Percentiles rank a stretch among this genome's conserved stretches.
phyloP scores from a whole-genome alignment of 2,797 vertebrate genomes.

The Pangasius djambal region DNA sequence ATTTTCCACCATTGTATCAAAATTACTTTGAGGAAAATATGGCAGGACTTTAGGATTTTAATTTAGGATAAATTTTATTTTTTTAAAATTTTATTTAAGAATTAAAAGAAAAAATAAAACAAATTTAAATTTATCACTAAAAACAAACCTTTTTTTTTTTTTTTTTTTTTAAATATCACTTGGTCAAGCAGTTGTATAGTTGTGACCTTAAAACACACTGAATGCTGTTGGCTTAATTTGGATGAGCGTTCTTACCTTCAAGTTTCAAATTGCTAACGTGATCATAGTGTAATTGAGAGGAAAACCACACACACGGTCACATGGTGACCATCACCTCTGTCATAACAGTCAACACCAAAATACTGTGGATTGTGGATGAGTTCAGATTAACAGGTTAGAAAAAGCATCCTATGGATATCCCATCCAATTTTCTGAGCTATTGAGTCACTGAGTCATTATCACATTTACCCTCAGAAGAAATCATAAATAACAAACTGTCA shows the following conservation, averaged over 20 bases:
- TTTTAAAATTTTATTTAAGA: not conserved
- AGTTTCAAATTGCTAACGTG: not conserved
- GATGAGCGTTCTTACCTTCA: not conserved
- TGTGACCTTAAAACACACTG: not conserved
- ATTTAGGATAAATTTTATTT: not conserved
- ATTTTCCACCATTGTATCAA: not conserved
- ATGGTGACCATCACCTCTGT: not conserved
- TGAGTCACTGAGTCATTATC: not conserved
- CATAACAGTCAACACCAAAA: not conserved
- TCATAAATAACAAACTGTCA: conserved; percentile 11
- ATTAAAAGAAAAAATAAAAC: not conserved
- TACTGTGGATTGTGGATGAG: not conserved
- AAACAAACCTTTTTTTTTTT: too few relatives aligned
- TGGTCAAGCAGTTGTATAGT: not conserved
- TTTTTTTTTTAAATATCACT: not conserved
- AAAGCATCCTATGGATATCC: not conserved
- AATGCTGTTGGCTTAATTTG: not conserved
- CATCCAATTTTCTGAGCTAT: not conserved
- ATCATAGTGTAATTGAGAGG: not conserved
- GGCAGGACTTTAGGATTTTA: not conserved
- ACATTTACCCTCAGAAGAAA: not conserved
- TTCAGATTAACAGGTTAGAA: not conserved
- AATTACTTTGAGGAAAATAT: not conserved
- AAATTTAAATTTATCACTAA: too few relatives aligned
- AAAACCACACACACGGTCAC: not conserved